These are phyloP conservation scores for Otolemur crassicaudatus DNA, from an alignment of 2,797 vertebrate genomes.

Conservation along the genomic window DNA sequence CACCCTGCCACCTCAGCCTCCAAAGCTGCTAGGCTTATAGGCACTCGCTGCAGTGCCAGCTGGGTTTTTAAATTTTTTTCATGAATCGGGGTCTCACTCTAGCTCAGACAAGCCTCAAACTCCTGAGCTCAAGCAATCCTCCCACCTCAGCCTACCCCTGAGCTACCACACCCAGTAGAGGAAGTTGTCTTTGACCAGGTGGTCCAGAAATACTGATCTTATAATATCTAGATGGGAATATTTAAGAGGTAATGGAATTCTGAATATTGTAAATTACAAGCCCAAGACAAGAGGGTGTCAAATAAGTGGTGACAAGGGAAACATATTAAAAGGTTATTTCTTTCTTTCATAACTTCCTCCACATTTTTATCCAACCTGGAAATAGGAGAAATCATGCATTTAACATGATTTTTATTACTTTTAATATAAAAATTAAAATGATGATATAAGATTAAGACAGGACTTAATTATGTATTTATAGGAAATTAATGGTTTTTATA, in stretches of 20 bases:
- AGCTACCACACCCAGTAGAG: background rate
- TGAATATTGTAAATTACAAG: slow-evolving; percentile 20
- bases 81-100: too few species aligned
- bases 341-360: slow-evolving; percentile 1
- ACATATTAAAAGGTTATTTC: background rate
- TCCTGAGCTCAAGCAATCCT: too few species aligned
- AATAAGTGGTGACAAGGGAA: background rate
- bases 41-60: too few species aligned
- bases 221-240: background rate
- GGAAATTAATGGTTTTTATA: background rate
- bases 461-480: background rate
- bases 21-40: too few species aligned
- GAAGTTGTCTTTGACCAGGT: background rate
- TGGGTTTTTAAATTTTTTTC: too few species aligned
- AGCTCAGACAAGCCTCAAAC: too few species aligned
- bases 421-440: slow-evolving; percentile 31
- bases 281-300: background rate
- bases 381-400: background rate
- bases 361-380: background rate
- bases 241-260: background rate
- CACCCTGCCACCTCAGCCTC: too few species aligned
- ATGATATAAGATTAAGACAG: background rate
- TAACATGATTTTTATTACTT: slow-evolving; percentile 11
- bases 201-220: background rate
- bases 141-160: too few species aligned